Evolutionary conservation across 2,797 vertebrate species (phyloP).

Genomic region (Staurois parvus): DNA sequence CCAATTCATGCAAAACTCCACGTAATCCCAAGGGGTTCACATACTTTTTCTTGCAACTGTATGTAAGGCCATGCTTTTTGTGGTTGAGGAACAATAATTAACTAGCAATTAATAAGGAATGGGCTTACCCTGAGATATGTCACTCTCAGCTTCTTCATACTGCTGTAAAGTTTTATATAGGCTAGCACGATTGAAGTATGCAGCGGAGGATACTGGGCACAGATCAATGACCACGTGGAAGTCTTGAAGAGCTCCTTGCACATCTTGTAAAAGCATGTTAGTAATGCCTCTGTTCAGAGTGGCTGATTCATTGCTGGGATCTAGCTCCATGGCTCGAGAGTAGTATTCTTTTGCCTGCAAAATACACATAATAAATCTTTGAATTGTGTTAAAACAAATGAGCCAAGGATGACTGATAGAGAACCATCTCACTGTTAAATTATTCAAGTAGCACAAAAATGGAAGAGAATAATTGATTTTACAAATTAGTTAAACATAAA

Average conservation of each 20-base stretch:
- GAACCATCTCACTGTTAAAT: not conserved
- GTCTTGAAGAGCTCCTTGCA: slow-evolving; percentile 77
- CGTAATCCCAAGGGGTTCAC: too few species aligned
- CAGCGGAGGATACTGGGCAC: slow-evolving; percentile 72
- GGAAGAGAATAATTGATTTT: not conserved
- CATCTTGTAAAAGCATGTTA: slow-evolving; percentile 73
- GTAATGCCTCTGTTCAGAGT: slow-evolving; percentile 79
- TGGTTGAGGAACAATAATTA: too few species aligned
- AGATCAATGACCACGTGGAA: slow-evolving; percentile 73
- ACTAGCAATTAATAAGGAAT: not conserved
- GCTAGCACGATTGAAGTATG: slow-evolving; percentile 78
- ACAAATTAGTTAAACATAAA: slow-evolving; percentile 10
- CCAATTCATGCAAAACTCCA: too few species aligned
- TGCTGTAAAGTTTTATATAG: slow-evolving; percentile 73
- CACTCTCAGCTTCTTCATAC: slow-evolving; percentile 74
- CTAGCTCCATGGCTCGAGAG: slow-evolving; percentile 72
- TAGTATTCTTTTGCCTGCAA: slow-evolving; percentile 78
- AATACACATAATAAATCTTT: slow-evolving; percentile 37
- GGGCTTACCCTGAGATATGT: slow-evolving; percentile 74
- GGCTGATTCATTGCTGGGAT: slow-evolving; percentile 75
- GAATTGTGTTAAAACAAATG: not conserved
- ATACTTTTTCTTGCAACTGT: too few species aligned
- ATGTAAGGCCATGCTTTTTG: too few species aligned
- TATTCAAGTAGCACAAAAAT: not conserved
- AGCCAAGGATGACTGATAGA: not conserved